phyloP scores from a whole-genome alignment of 2,797 vertebrate species.

The Valencia hispanica region DNA sequence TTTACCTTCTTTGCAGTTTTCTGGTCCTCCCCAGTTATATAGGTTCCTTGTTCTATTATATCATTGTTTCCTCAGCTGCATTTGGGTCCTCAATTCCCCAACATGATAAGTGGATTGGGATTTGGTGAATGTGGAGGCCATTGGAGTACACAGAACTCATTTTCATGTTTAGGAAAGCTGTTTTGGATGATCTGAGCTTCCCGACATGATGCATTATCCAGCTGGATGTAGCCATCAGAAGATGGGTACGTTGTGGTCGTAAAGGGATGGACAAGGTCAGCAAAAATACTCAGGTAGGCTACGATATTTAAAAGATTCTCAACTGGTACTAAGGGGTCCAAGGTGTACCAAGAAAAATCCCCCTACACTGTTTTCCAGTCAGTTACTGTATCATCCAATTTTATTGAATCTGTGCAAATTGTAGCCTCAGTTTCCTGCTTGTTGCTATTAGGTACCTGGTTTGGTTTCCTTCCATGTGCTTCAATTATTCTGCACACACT shows the following conservation, averaged over 20 bases:
- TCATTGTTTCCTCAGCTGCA: too few species aligned
- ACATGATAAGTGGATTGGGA: too few species aligned
- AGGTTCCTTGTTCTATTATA: too few species aligned
- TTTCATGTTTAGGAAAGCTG: neutral
- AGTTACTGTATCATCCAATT: neutral
- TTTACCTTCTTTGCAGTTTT: too few species aligned
- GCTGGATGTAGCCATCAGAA: constrained; percentile 57
- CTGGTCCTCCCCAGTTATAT: too few species aligned
- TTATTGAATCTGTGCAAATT: neutral
- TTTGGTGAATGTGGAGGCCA: neutral
- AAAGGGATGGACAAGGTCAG: neutral
- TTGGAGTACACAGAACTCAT: neutral
- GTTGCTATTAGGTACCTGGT: neutral
- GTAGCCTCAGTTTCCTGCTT: neutral
- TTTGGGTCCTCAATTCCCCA: too few species aligned
- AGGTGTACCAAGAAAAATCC: neutral
- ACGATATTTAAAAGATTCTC: neutral
- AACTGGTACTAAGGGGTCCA: neutral
- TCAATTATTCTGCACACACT: neutral
- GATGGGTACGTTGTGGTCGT: constrained; percentile 29
- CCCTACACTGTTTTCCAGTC: neutral
- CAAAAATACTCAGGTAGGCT: neutral
- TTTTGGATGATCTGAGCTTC: neutral
- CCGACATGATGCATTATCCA: neutral
- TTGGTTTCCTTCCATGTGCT: neutral